These are phyloP conservation scores for Solen grandis DNA, from an alignment of 1,140 invertebrate species.

Conservation along the genomic window DNA sequence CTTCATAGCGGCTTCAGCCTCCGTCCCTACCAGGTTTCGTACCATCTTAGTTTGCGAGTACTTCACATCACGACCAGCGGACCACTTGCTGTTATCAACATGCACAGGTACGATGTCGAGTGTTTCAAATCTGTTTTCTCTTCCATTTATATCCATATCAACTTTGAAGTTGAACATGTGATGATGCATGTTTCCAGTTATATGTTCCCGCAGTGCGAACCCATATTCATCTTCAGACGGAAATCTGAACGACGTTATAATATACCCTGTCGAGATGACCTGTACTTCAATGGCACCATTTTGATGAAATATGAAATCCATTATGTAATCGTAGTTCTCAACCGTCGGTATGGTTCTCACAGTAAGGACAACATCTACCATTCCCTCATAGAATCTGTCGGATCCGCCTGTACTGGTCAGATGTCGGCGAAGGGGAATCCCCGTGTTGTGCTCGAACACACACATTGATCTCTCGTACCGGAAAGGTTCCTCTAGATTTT, in stretches of 20 bases:
- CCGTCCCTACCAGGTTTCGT: constrained; percentile 49
- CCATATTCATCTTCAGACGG: constrained; percentile 57
- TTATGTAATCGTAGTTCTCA: constrained; percentile 72
- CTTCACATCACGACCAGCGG: background rate
- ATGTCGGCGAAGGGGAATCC: constrained; percentile 67
- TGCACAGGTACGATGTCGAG: constrained; percentile 62
- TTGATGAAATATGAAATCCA: constrained; percentile 73
- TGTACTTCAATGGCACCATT: constrained; percentile 70
- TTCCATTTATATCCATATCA: constrained; percentile 65
- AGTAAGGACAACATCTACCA: constrained; percentile 64
- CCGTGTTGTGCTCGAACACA: constrained; percentile 74
- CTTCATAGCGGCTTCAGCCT: constrained; percentile 53
- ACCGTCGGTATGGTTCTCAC: constrained; percentile 65
- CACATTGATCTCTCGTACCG: constrained; percentile 63
- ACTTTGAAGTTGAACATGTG: constrained; percentile 71
- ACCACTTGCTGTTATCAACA: constrained; percentile 42
- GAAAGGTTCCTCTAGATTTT: constrained; percentile 13
- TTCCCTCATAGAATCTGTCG: constrained; percentile 60
- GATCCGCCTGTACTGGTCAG: constrained; percentile 16
- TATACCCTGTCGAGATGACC: constrained; percentile 63
- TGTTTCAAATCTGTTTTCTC: constrained; percentile 63
- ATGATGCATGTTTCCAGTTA: constrained; percentile 63
- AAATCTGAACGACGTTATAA: constrained; percentile 42
- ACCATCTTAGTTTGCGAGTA: constrained; percentile 61
- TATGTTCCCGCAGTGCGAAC: constrained; percentile 42